Evolutionary conservation across 2,888 invertebrate genomes (phyloP).

Genomic region (Diadromus collaris): DNA sequence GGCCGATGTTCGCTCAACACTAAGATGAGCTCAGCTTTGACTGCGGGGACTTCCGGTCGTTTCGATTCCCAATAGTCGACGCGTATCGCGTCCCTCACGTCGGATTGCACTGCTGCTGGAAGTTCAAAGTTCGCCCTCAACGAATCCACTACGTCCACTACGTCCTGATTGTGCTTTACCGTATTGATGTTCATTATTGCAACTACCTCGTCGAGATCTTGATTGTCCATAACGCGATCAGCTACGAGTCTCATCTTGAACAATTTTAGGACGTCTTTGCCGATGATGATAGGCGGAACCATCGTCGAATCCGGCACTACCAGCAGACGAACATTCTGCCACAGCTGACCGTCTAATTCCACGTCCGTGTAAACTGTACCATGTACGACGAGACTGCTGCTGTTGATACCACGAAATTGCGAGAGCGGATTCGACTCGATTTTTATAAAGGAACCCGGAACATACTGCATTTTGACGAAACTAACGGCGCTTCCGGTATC

Average conservation of each 20-base stretch:
- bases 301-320: constrained; percentile 58
- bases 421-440: background rate
- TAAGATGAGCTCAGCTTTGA: constrained; percentile 39
- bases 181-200: background rate
- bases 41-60: constrained; percentile 41
- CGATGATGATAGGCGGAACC: constrained; percentile 36
- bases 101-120: constrained; percentile 8
- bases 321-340: constrained; percentile 16
- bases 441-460: background rate
- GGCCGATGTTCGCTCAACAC: constrained; percentile 39
- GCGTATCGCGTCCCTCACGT: constrained; percentile 31
- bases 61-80: constrained; percentile 41
- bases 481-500: background rate
- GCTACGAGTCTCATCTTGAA: constrained; percentile 6
- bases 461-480: background rate
- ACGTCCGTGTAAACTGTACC: constrained; percentile 40
- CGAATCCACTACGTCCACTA: constrained; percentile 5
- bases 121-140: constrained; percentile 19
- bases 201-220: background rate
- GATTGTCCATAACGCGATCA: too few species aligned
- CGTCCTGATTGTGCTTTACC: background rate
- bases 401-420: constrained; percentile 44
- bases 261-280: constrained; percentile 23
- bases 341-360: background rate
- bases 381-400: constrained; percentile 40